Base-by-base conservation (phyloP, 2,888 invertebrate species). In the Tortricodes alternella region DNA sequence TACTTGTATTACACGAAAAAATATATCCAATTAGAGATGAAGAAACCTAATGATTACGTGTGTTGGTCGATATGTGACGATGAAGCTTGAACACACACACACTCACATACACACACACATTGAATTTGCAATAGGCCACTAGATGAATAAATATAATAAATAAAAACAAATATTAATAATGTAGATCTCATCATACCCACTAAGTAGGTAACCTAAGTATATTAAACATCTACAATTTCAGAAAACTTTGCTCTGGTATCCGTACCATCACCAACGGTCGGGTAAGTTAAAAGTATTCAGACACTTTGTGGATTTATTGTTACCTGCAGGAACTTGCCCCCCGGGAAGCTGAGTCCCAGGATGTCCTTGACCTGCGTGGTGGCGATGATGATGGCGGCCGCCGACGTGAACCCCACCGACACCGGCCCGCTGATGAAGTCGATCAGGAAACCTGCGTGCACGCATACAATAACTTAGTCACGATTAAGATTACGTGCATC, bases 361-460 rank as follows among this genome's bases (percentile, higher is more conserved):
- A 96, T 92, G 71, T 94, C 94, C 80, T 95, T 95, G 61, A 95
- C 91, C 83, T 96, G 96, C 16, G 95, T 94, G 52, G 95, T 94
- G 27, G 95, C 95, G 61, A 96, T 96, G 65, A 96, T 95, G 64
- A 96, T 94, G 62, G 96, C 95, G 0, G 96, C 96, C 0, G 96
- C 96, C 0, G 95, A 95, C 2, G 96, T 96, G 85, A 96, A 96
- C 5, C 95, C 95, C 58, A 94, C 94, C 2, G 95, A 94, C 59
- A 95, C 95, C 34, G 96, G 96, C n/a, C 95, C 95, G 62, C 96
- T 96, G 72, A 96, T 96, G 83, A 96, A 96, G 83, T 96, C 95
- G 64, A 96, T 94, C 63, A 96, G 85, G 80, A 96, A 96, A 39
- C 96, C 96, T 96, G 84, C 7, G 73, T 73, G 62, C 39, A 15